These are phyloP conservation scores for Crotalus horridus DNA, from an alignment of 2,113 vertebrate species.

Conservation along the genomic window DNA sequence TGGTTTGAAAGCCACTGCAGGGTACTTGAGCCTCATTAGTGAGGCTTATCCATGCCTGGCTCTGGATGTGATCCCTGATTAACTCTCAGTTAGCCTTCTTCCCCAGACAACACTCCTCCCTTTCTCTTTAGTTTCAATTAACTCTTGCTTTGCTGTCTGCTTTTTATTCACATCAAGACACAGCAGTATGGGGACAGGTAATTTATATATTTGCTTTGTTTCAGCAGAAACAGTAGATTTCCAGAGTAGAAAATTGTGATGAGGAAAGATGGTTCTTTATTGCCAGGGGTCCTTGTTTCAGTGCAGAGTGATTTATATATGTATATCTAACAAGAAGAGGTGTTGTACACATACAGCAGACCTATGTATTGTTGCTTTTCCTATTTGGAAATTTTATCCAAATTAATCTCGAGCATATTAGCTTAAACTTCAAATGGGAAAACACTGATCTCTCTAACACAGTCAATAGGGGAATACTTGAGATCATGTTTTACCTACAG, in stretches of 20 bases:
- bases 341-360: background rate
- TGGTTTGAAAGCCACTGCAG: constrained; percentile 74
- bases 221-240: accelerated
- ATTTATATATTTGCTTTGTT: background rate
- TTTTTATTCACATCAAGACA: constrained; percentile 1
- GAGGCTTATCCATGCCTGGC: constrained; percentile 70
- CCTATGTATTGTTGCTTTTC: background rate
- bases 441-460: background rate
- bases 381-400: background rate
- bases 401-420: background rate
- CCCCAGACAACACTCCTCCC: constrained; percentile 34
- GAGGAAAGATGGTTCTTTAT: background rate
- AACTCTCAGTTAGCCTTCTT: constrained; percentile 33
- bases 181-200: accelerated
- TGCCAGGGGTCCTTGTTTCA: background rate
- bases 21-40: constrained; percentile 75
- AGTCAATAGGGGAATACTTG: background rate
- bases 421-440: background rate
- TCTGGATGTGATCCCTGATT: constrained; percentile 62
- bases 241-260: background rate
- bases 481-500: background rate
- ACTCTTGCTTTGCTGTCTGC: constrained; percentile 60
- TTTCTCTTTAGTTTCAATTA: constrained; percentile 47
- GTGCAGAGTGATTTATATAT: background rate
- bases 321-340: background rate